Evolutionary conservation across 2,797 vertebrate species (phyloP), one percentile per base, ranked within the genome.

Genomic region (Atherinosoma microstoma): DNA sequence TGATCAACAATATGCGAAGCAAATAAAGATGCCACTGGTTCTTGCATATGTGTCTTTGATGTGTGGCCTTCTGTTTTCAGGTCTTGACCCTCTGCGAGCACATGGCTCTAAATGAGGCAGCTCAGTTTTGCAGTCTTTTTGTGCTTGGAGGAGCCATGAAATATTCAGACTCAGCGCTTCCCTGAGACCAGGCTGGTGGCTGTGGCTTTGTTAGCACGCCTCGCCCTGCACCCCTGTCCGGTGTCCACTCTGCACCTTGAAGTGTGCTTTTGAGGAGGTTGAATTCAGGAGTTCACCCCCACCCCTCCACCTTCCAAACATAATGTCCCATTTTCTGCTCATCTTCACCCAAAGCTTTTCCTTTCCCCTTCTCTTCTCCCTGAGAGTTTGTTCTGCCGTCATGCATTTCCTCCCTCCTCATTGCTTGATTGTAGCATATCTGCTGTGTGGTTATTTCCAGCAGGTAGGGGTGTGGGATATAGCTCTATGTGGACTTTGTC

Each of bases 61-160:
- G 82, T 80, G 93, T 93, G 62, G 88, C 64, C 88, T 86, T 79
- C 80, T 91, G 92, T 94, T 92, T 92, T 91, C 82, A 78, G 92
- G 87, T 89, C 85, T 57, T 88, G 95, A 96, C 96, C 96, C 97
- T 95, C 94, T 93, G 91, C 81, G 64, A 63, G 70, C 82, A 84
- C 90, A 83, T 88, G 45, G 93, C 95, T 95, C 94, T 92, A 96
- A 89, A 95, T 94, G 94, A 95, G 94, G 95, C 91, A 87, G 95
- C 94, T 94, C 95, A 95, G 95, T 95, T 96, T 94, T 94, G 94
- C 94, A 95, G 95, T 97, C 95, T 96, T 96, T 96, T 95, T 96
- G 96, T 96, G 95, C 96, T 98, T 87, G 95, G 91, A 97, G 96
- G 95, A 96, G 88, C 97, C 95, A 98, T 98, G 94, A 98, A 98